phyloP scores from a whole-genome alignment of 2,797 vertebrate genomes.

The Malurus splendens region DNA sequence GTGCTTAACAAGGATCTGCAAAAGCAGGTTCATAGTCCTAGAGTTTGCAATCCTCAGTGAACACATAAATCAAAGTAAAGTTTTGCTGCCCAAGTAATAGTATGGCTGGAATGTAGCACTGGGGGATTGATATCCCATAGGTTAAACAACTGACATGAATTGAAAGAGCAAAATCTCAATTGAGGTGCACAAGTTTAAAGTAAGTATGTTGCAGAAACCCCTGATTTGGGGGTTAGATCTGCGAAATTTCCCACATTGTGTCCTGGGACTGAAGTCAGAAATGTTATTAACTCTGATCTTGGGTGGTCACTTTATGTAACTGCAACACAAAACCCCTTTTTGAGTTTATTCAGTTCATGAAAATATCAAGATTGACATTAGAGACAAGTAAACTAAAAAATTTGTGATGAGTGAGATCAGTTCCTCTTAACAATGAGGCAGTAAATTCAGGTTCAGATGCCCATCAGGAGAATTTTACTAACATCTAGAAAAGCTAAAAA shows the following conservation, averaged over 20 bases:
- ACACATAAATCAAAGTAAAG: neutral
- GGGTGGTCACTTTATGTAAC: neutral
- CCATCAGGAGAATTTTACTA: neutral
- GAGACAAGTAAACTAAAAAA: neutral
- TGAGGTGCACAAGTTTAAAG: neutral
- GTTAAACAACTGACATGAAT: neutral
- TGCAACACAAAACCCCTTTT: neutral
- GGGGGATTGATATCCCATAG: neutral
- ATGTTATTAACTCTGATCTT: neutral
- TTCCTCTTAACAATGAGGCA: neutral
- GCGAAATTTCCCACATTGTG: neutral
- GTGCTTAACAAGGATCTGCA: neutral
- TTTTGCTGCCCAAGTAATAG: neutral
- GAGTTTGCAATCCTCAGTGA: neutral
- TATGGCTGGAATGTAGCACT: neutral
- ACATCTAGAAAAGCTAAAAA: neutral
- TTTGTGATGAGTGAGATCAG: neutral
- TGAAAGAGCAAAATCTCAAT: neutral
- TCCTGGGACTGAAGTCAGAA: neutral
- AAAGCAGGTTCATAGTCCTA: neutral
- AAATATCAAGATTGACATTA: neutral
- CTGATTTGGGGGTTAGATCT: neutral
- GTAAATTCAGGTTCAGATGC: neutral
- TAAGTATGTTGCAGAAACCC: neutral
- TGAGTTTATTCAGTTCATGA: neutral